phyloP scores from a whole-genome alignment of 2,888 invertebrate species.

The Agrochola macilenta region DNA sequence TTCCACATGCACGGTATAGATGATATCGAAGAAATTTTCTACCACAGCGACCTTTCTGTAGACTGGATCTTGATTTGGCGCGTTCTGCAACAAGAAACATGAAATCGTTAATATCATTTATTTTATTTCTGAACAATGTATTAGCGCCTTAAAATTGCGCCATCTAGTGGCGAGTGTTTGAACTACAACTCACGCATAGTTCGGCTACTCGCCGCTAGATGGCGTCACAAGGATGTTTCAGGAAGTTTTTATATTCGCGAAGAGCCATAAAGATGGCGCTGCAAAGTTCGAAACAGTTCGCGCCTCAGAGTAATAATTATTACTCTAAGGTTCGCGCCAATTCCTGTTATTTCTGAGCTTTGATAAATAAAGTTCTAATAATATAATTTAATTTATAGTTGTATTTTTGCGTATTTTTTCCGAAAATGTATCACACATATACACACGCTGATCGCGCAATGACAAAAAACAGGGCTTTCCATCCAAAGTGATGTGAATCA shows the following conservation, averaged over 20 bases:
- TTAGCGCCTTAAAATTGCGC: constrained; percentile 51
- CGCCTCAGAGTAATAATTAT: too few relatives aligned
- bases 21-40: constrained; percentile 99
- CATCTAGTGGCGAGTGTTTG: constrained; percentile 61
- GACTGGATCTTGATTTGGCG: constrained; percentile 92
- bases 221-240: neutral
- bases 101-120: constrained; percentile 3
- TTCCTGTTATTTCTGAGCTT: neutral
- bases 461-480: constrained; percentile 46
- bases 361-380: too few relatives aligned
- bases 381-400: neutral
- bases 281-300: too few relatives aligned
- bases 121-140: neutral
- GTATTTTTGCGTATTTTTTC: too few relatives aligned
- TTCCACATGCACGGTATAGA: constrained; percentile 98
- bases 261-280: constrained; percentile 58
- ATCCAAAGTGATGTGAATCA: constrained; percentile 58
- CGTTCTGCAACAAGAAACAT: constrained; percentile 91
- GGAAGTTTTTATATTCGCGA: neutral
- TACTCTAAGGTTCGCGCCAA: too few relatives aligned
- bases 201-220: constrained; percentile 68
- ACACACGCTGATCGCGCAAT: neutral
- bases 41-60: constrained; percentile 98
- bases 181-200: constrained; percentile 4
- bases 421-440: neutral